Evolutionary conservation across 1,140 invertebrate genomes (phyloP).

Genomic region (Theocolax elegans): DNA sequence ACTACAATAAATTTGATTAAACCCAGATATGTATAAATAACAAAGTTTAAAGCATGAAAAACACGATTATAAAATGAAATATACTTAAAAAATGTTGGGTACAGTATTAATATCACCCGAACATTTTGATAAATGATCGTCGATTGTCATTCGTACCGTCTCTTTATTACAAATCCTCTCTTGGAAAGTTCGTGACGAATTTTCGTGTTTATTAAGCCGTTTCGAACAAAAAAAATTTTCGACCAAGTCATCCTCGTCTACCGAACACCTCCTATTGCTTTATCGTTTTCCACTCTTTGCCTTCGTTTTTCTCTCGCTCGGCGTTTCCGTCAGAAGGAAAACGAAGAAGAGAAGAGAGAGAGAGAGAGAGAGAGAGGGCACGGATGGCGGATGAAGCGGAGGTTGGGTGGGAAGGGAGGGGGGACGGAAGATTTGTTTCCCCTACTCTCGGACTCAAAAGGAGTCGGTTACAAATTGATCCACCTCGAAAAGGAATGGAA

Average conservation of each 20-base stretch:
- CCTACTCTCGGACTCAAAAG: not conserved
- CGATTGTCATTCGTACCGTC: too few species aligned
- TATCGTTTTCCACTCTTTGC: not conserved
- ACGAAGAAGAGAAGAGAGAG: too few species aligned
- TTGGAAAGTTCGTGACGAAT: not conserved
- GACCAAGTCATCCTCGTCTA: not conserved
- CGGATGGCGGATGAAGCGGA: not conserved
- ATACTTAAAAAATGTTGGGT: too few species aligned
- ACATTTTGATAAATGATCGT: too few species aligned
- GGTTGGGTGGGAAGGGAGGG: not conserved
- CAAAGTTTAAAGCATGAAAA: too few species aligned
- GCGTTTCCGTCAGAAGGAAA: not conserved
- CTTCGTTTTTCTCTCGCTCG: not conserved
- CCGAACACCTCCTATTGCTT: not conserved
- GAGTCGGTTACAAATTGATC: conserved; percentile 25
- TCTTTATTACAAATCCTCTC: too few species aligned
- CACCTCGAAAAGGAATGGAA: not conserved
- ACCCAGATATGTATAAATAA: too few species aligned
- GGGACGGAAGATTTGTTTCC: not conserved
- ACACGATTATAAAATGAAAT: too few species aligned
- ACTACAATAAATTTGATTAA: too few species aligned
- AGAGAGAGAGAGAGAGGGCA: not conserved
- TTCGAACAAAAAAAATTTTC: not conserved
- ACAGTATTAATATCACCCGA: too few species aligned
- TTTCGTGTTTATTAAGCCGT: not conserved